Percentiles rank a stretch among this genome's conserved stretches.
Evolutionary conservation across 64 coral and sea anemone genomes (phyloP).

Genomic region (Stichodactyla helianthus): DNA sequence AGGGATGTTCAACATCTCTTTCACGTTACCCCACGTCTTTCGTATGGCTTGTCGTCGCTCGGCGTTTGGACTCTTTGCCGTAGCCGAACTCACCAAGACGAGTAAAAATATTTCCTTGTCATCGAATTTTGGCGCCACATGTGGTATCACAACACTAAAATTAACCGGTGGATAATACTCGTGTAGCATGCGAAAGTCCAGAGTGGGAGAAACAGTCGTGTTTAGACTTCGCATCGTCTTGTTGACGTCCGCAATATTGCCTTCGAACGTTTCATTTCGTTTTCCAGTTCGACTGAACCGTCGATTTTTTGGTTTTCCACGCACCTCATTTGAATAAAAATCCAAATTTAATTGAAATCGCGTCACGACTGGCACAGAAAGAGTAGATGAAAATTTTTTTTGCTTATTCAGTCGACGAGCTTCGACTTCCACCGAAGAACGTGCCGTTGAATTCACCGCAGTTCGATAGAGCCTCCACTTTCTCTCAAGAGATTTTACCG

Average conservation of each 20-base stretch:
- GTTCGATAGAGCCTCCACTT: neutral
- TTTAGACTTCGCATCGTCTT: neutral
- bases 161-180: neutral
- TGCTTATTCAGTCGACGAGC: neutral
- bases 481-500: neutral
- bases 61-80: neutral
- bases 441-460: neutral
- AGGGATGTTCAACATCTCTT: too few relatives aligned
- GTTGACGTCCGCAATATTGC: neutral
- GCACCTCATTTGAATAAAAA: neutral
- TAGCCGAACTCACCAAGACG: neutral
- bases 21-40: constrained; percentile 3
- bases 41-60: neutral
- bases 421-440: neutral
- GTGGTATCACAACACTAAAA: neutral
- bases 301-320: neutral
- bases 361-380: neutral
- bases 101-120: constrained; percentile 4
- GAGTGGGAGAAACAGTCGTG: neutral
- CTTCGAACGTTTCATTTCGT: neutral
- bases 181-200: constrained; percentile 2
- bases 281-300: neutral
- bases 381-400: neutral
- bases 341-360: neutral
- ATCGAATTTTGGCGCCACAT: neutral